Base-by-base conservation (phyloP, 30 jellyfish, hydroid and myxozoan species). In the Mastigias papua region DNA sequence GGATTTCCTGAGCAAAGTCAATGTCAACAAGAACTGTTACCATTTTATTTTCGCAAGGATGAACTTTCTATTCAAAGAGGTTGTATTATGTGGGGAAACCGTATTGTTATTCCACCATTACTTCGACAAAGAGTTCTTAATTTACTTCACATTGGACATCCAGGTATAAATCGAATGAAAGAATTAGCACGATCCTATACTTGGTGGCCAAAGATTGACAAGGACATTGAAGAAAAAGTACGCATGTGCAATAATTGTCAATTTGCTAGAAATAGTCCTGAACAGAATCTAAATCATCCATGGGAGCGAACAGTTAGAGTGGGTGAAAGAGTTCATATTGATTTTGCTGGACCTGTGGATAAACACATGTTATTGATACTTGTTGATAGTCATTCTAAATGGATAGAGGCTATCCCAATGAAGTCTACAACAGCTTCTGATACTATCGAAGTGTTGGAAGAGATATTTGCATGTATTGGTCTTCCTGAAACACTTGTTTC, bases 351-450 rank as follows among this genome's bases (percentile, higher is more conserved):
- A 78, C 29, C 58, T 22, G 32, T 48, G 15, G 54, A 30, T 68
- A 34, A 28, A 64, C 33, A 64, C 25, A 64, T 64, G 76, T 21
- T 64, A 25, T 64, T 60, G 32, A 72, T 80, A n/a, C 48, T 65
- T 13, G 57, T 82, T 1, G 57, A 82, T 54, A 34, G 33, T 19
- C 33, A 66, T 68, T 82, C 79, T 34, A 82, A 82, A 70, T 82
- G 92, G 90, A 70, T 68, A 32, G 88, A 82, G 64, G 73, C 34
- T 26, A 72, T 31, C 78, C 34, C 27, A 22, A 23, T 82, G 65
- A 22, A 54, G 7, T 15, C 64, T 33, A 78, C 89, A 37, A 32
- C 86, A 17, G 0, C 73, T 82, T 57, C 51, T 1, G 73, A 26
- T 28, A 80, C 90, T 0, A 68, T 28, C 8, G 74, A n/a, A 22